Evolutionary conservation across 2,888 invertebrate species (phyloP).

Genomic region (Thyatira batis): DNA sequence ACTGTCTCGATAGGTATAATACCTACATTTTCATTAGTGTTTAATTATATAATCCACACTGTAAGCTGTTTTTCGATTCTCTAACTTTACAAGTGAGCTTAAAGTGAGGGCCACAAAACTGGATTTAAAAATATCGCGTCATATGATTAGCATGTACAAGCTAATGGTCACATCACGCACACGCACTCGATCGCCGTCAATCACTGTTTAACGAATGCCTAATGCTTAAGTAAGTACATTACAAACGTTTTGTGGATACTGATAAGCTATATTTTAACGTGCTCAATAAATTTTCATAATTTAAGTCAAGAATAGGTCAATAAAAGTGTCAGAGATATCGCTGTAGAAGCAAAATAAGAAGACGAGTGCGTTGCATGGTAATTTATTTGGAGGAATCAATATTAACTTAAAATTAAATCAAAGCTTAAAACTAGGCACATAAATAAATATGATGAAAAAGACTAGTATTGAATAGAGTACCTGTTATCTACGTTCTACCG

Average conservation of each 20-base stretch:
- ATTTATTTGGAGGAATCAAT: neutral
- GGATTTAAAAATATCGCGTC: conserved; percentile 11
- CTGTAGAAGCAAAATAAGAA: neutral
- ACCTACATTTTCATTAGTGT: too few relatives aligned
- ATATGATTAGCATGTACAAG: conserved; percentile 39
- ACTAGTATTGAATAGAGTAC: neutral
- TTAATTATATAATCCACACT: too few relatives aligned
- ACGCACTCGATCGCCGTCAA: conserved; percentile 37
- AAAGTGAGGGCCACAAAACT: neutral
- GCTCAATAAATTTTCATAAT: conserved; percentile 26
- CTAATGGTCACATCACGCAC: conserved; percentile 52
- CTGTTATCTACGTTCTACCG: neutral
- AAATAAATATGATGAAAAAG: neutral
- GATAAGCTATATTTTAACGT: conserved; percentile 4
- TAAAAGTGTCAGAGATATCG: neutral
- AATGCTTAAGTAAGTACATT: conserved; percentile 13
- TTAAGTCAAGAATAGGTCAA: conserved; percentile 12
- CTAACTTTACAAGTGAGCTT: too few relatives aligned
- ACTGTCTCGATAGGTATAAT: too few relatives aligned
- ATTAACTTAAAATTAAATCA: neutral
- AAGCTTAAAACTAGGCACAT: neutral
- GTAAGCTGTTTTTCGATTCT: too few relatives aligned
- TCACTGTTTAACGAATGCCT: conserved; percentile 29
- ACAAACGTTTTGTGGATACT: conserved; percentile 7
- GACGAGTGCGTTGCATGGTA: neutral